Evolutionary conservation across 2,888 invertebrate genomes (phyloP), one percentile per base, ranked within the genome.

Genomic region (Ornithoptera priamus): DNA sequence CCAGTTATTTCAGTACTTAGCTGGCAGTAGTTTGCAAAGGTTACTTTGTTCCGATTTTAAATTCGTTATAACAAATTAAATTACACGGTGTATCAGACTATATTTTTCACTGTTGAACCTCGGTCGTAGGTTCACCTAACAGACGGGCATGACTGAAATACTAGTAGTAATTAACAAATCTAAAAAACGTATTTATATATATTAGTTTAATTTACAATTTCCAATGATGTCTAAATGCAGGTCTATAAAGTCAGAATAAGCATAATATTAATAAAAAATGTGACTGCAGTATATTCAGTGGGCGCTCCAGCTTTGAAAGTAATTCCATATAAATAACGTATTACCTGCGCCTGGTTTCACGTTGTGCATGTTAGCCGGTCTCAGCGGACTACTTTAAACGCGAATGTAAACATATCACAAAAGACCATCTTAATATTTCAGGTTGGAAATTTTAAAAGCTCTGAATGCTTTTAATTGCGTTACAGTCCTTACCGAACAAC

Each of bases 261-360:
- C 20, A 57, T 57, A 57, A 57, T 20, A 64, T 60, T 56, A 60
- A 64, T 70, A 70, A 66, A 42, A 67, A 60, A 60, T 63, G 59
- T 24, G 72, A 67, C 73, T 73, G 69, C 71, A 71, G 61, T 65
- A 72, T 67, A 46, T 66, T 71, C 70, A 73, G 59, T 77, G 78
- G 80, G 81, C 81, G 83, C 82, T 75, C 73, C 71, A 57, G 61
- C 72, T 71, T 69, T 73, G 30, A 73, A 74, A 76, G 77, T 78
- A 79, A 81, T 84, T 82, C 77, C 81, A 80, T 84, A 85, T 89
- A 87, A 87, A 90, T 89, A 88, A 86, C 76, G 81, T 85, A 89
- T 84, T 80, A 83, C 81, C 76, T 60, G 61, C 42, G 67, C 63
- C 59, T 68, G 70, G 69, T 71, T 67, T 78, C 72, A 74, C 76